Evolutionary conservation across 2,797 vertebrate genomes (phyloP), one percentile per base, ranked within the genome.

Genomic region (Pterois miles): DNA sequence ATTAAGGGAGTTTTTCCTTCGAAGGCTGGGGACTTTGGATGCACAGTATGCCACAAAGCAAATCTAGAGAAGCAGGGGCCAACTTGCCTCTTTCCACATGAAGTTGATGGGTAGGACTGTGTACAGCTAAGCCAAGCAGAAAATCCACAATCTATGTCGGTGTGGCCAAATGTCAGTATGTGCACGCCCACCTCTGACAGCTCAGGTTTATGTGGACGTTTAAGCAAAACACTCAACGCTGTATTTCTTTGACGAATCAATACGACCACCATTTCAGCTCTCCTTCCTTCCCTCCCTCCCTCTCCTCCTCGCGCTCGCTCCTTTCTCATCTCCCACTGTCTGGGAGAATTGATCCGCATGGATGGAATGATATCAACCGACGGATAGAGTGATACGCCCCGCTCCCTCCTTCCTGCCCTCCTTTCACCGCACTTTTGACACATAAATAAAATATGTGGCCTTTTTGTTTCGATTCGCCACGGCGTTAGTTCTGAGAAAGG

Each of bases 391-490:
- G 91, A 93, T 92, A 91, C 82, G 71, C 86, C 86, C 88, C 33
- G 2, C 76, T 65, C 82, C 78, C 82, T 74, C 69, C 86, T 69
- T 38, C 74, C 63, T 72, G 80, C 88, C 87, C 86, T 84, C 80
- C 89, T 86, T 88, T 88, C 91, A 91, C 81, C 77, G 86, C 92
- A 91, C 87, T 93, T 95, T 92, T 93, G 89, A 94, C 92, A 91
- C 93, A 94, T 94, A 88, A 94, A 95, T 95, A 95, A 95, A 95
- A 96, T 93, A 95, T 93, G 91, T 87, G 84, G 86, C 86, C 87
- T 91, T 94, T 94, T 89, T 91, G 89, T 92, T 93, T 94, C 85
- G 71, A 81, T 87, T 90, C 82, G 64, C 86, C 59, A 46, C 54
- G 38, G 82, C 70, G 87, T 92, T 84, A 64, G 82, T 84, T 91